Base-by-base conservation (phyloP, 2,113 vertebrate genomes). In the Bufo bufo region DNA sequence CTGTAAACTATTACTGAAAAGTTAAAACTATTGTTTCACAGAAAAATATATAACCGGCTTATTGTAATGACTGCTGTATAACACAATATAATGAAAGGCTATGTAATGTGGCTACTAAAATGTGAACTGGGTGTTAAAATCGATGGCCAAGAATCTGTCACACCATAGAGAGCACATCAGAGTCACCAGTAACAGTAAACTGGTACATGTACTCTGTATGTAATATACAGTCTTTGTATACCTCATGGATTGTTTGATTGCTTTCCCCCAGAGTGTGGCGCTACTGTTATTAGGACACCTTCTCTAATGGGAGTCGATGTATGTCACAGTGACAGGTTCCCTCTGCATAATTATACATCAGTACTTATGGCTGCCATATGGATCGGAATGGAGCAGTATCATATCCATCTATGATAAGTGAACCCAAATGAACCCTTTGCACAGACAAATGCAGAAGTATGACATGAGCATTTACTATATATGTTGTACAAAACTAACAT, bases 401-500 rank as follows among this genome's bases (percentile, higher is more conserved):
- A 43, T 19, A 63, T 20, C 43, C 33, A 82, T 49, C 33, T 33
- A 33, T 19, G 11, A 43, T 43, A 3, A 56, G 58, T 16, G 54
- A 23, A 11, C 77, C 3, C 4, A 59, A 83, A 69, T 5, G 13
- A 12, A 71, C 12, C 61, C 12, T 59, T 80, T 59, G 3, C 13
- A 63, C 19, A 69, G 81, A 66, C 63, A 20, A 83, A 66, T 52
- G 47, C 59, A 84, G 9, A 14, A 23, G 23, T 52, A 71, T 47
- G 49, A 19, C 63, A 80, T 80, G 56, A 61, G 82, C 13, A 83
- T 69, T 83, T 83, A 65, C 58, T 80, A 82, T 82, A 66, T 69
- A 83, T 84, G 49, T 33, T 54, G 49, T 71, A 84, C 63, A 65
- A 83, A 83, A 61, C 54, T 43, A 61, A 83, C 61, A 52, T 54